phyloP scores from a whole-genome alignment of 2,888 invertebrate genomes.

The Sepiola atlantica region DNA sequence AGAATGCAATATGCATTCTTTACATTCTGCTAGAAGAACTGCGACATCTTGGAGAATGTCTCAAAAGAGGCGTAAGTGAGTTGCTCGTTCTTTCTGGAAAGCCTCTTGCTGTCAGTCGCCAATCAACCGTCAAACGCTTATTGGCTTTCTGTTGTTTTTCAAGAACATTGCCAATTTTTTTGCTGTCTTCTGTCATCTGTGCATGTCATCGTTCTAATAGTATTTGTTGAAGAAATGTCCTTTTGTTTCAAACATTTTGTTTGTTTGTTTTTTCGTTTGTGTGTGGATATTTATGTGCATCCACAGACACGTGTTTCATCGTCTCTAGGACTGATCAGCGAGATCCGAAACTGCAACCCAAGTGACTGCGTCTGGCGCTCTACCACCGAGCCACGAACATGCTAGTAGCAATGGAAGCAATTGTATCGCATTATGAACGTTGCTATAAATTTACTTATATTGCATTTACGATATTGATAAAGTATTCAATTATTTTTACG shows the following conservation, averaged over 20 bases:
- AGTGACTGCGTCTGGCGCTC: too few relatives aligned
- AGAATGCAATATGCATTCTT: background rate
- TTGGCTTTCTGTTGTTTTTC: slow-evolving; percentile 1
- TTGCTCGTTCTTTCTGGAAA: background rate
- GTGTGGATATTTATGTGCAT: too few relatives aligned
- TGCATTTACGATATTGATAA: too few relatives aligned
- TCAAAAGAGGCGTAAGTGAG: background rate
- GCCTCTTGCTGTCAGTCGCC: background rate
- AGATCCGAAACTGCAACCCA: too few relatives aligned
- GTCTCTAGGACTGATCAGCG: too few relatives aligned
- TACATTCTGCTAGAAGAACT: background rate
- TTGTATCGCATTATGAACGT: too few relatives aligned
- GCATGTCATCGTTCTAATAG: background rate
- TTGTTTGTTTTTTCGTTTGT: background rate
- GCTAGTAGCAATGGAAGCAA: too few relatives aligned
- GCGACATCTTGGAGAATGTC: background rate
- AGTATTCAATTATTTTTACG: too few relatives aligned
- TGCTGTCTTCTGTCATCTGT: background rate
- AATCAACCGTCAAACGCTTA: background rate
- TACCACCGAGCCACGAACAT: too few relatives aligned
- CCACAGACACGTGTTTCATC: too few relatives aligned
- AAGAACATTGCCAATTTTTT: background rate
- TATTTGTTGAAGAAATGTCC: background rate
- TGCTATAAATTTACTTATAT: too few relatives aligned
- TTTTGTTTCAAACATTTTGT: background rate